These are phyloP conservation scores for Scomber japonicus DNA, from an alignment of 2,113 vertebrate genomes.

Conservation along the genomic window DNA sequence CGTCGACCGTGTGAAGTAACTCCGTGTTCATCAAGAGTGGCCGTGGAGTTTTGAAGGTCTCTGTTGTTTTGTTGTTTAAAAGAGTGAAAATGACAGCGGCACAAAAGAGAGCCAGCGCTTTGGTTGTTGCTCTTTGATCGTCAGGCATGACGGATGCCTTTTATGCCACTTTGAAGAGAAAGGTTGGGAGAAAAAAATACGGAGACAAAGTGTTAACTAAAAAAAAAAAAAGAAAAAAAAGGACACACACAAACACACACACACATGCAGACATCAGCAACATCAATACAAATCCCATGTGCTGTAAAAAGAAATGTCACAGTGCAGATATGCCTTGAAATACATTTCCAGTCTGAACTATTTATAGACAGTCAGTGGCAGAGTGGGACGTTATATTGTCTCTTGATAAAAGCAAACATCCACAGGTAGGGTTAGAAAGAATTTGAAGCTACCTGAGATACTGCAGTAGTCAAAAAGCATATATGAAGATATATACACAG, in stretches of 20 bases:
- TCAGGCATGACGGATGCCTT: constrained; percentile 62
- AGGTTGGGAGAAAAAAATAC: constrained; percentile 59
- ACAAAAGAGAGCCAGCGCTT: constrained; percentile 59
- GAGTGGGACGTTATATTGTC: neutral
- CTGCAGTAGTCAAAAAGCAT: neutral
- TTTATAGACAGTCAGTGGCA: constrained; percentile 2
- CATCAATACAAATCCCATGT: constrained; percentile 48
- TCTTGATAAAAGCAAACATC: constrained; percentile 19
- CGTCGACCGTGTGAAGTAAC: constrained; percentile 7
- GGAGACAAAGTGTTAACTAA: constrained; percentile 32
- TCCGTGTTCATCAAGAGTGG: constrained; percentile 44
- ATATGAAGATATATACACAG: too few species aligned
- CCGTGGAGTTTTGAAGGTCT: constrained; percentile 48
- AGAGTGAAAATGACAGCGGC: constrained; percentile 65
- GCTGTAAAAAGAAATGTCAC: constrained; percentile 63
- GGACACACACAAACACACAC: neutral
- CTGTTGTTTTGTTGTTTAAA: constrained; percentile 63
- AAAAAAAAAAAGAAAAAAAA: constrained; percentile 11
- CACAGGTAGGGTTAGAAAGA: neutral
- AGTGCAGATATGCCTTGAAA: constrained; percentile 30
- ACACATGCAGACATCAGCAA: constrained; percentile 35
- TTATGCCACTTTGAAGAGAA: constrained; percentile 75
- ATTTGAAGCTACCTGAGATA: neutral
- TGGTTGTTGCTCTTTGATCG: constrained; percentile 74
- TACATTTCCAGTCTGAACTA: neutral